These are phyloP conservation scores for Chrysina gloriosa DNA, from an alignment of 2,888 invertebrate species.

Conservation along the genomic window DNA sequence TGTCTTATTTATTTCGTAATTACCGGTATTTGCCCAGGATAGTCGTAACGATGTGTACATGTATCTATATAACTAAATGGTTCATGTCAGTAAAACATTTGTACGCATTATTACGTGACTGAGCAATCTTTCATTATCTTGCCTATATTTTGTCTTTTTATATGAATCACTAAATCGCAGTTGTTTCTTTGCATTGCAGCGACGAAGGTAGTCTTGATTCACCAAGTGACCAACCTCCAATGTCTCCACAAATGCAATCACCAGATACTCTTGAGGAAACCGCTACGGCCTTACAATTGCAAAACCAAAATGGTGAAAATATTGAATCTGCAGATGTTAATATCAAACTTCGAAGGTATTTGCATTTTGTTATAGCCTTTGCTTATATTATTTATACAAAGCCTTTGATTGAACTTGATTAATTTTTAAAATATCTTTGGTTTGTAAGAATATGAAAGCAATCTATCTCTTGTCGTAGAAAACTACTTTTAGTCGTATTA, in stretches of 20 bases:
- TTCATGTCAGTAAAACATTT: too few species aligned
- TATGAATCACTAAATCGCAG: too few species aligned
- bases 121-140: too few species aligned
- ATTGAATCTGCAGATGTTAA: constrained; percentile 54
- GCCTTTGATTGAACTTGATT: constrained; percentile 52
- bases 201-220: constrained; percentile 64
- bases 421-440: constrained; percentile 21
- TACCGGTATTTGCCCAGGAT: too few species aligned
- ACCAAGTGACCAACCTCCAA: constrained; percentile 63
- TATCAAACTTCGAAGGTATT: constrained; percentile 63
- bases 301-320: constrained; percentile 56
- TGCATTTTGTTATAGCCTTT: constrained; percentile 56
- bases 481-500: constrained; percentile 5
- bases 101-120: too few species aligned
- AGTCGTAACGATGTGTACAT: too few species aligned
- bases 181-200: constrained; percentile 49
- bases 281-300: constrained; percentile 47
- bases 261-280: constrained; percentile 53
- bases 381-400: constrained; percentile 56
- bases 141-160: too few species aligned
- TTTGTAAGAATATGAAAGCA: constrained; percentile 11
- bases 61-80: too few species aligned
- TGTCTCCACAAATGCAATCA: constrained; percentile 59
- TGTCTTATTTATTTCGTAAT: too few species aligned
- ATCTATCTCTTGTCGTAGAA: constrained; percentile 19